Evolutionary conservation across 2,113 vertebrate species (phyloP), one percentile per base, ranked within the genome.

Genomic region (Neogobius melanostomus): DNA sequence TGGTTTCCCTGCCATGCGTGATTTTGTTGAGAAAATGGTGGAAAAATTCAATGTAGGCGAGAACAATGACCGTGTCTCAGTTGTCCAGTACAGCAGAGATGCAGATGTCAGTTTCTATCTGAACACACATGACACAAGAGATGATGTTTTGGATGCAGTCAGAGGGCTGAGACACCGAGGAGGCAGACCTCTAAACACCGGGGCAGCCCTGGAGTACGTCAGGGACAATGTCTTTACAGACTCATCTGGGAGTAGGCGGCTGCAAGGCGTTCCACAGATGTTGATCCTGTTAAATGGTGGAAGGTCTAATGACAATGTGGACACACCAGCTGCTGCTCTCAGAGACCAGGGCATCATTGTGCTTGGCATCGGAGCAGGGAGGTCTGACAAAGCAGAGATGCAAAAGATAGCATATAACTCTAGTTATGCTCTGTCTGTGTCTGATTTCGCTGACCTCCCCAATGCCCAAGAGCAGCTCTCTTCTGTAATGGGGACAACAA

Each of bases 51-150:
- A 63, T 64, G 66, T 73, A n/a, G 84, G 66, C 16, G 43, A 63
- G 48, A 68, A 77, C 71, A 72, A 77, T 49, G 88, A 87, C 66
- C 81, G 81, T 17, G 81, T 90, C 6, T 63, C 84, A 50, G 68
- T 72, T 64, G 79, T 81, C 14, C 84, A 87, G 59, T 87, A 82
- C 80, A 80, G 88, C 75, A 85, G 75, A 67, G 84, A 83, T 60
- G 21, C 79, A 66, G 76, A 44, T 46, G 59, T 72, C 36, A 21
- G 75, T 11, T 86, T 88, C 83, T 59, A 82, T 68, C 66, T 88
- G 16, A 86, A 86, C 44, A 77, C 79, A 15, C 59, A 80, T 61
- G 59, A 28, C 60, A 74, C 64, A 42, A 68, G n/a, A 74, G 45
- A 50, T 6, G 65, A 72, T 9, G 15, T 78, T 47, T 1, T 81